A percentile compares a stretch with the other conserved stretches of the same genome.
Evolutionary conservation across 2,113 vertebrate species (phyloP).

Genomic region (Pitta sordida): DNA sequence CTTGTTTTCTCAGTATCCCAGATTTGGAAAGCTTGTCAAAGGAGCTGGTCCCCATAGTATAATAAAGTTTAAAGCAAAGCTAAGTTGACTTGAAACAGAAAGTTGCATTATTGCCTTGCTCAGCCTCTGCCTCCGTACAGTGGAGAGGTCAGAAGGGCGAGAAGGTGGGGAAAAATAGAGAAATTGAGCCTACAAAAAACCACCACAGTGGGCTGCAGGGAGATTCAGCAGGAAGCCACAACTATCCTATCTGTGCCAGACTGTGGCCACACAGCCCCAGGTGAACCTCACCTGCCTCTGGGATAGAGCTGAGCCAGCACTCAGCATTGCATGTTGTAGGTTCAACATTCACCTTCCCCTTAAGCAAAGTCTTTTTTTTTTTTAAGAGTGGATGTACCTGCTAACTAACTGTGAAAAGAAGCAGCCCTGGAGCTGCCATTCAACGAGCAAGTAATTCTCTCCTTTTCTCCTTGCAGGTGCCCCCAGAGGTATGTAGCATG

Average conservation of each 20-base stretch:
- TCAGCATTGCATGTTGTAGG: not conserved
- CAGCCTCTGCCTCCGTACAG: not conserved
- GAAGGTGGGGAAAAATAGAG: not conserved
- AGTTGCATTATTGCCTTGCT: not conserved
- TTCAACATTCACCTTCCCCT: not conserved
- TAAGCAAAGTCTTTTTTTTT: not conserved
- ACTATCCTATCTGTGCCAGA: not conserved
- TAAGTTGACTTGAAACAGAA: not conserved
- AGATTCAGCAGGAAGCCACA: not conserved
- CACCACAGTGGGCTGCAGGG: not conserved
- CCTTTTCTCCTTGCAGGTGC: slow-evolving; percentile 66
- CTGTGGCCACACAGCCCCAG: rapidly evolving
- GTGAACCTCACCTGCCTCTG: not conserved
- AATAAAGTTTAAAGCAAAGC: not conserved
- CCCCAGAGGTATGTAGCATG: slow-evolving; percentile 69
- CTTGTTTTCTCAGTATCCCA: not conserved
- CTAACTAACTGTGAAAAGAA: not conserved
- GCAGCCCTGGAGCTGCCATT: not conserved
- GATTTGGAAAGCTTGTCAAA: not conserved
- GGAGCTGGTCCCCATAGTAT: not conserved
- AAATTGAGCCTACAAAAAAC: not conserved
- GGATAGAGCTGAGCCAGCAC: not conserved
- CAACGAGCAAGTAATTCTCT: not conserved
- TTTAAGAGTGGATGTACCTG: not conserved
- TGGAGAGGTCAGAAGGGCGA: no score